Conservation (phyloP, 2,888 invertebrate genomes). For the Dryocosmus kuriphilus region DNA sequence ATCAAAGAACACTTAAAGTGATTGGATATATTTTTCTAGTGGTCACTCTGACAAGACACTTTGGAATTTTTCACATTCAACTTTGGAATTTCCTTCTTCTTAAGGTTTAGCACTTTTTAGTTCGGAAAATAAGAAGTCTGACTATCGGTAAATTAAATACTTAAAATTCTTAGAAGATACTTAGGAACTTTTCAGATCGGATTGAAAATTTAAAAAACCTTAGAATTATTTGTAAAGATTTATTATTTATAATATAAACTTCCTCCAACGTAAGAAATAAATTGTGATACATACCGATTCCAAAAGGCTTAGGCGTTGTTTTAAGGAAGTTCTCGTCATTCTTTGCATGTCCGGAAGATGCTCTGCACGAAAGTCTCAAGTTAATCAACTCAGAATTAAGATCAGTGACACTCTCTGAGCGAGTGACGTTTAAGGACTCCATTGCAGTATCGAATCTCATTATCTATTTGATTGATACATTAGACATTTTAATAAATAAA, state of each 20-base stretch:
- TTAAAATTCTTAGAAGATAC: background rate
- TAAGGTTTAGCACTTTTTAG: too few species aligned
- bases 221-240: background rate
- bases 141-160: too few species aligned
- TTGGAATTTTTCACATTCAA: too few species aligned
- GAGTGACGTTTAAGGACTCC: slow-evolving; percentile 87
- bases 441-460: slow-evolving; percentile 90
- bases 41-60: too few species aligned
- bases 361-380: slow-evolving; percentile 68
- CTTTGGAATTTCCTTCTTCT: too few species aligned
- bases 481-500: background rate
- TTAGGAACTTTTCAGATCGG: background rate
- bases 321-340: slow-evolving; percentile 76
- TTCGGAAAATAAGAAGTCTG: too few species aligned
- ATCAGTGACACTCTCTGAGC: slow-evolving; percentile 92
- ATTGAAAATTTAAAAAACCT: slow-evolving; percentile 22
- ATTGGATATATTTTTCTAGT: too few species aligned
- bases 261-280: background rate
- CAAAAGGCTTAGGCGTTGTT: slow-evolving; percentile 87
- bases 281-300: slow-evolving; percentile 85
- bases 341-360: slow-evolving; percentile 70
- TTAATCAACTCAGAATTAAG: slow-evolving; percentile 83
- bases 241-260: background rate
- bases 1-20: too few species aligned
- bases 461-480: slow-evolving; percentile 79